Base-by-base conservation (phyloP, 2,113 vertebrate genomes). In the Arenaria interpres region DNA sequence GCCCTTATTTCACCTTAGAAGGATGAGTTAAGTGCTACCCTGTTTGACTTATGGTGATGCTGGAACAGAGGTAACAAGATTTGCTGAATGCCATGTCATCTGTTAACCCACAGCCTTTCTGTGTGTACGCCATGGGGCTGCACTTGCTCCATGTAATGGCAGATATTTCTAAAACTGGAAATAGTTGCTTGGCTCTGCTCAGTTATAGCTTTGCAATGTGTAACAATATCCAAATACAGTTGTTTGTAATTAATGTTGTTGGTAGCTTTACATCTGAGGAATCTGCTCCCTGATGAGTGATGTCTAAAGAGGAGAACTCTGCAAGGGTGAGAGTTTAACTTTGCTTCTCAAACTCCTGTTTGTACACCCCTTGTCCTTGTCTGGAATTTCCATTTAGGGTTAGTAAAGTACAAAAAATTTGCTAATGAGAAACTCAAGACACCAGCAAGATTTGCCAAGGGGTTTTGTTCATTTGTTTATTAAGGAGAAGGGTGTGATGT, bases 91-190 rank as follows among this genome's bases (percentile, higher is more conserved):
- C 33, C 21, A 11, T 4, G 28, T 24, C 27, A 32, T 21, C 45
- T 39, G 50, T 50, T 24, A 83, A 51, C 25, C 53, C 2, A 0
- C 48, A 83, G n/a, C 20, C 27, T 79, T 45, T 50, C 56, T 56
- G 17, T 43, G 54, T 1, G 1, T 22, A 20, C 2, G 8, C n/a
- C 25, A 25, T 30, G 14, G n/a, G 27, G 18, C 39, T 54, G 22
- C 0, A 0, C 43, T 82, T 54, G 43, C 12, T 85, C 27, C 0
- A 0, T 43, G 27, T 48, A 56, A 73, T 3, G 37, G 32, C 53
- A 93, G 30, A 7, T 77, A 46, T 56, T 87, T 84, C 45, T 87
- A 81, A 84, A 91, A 24, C 33, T 64, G 48, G 51, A 66, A 78
- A 59, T 63, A 51, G 14, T 43, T 84, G 14, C 16, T 82, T 91